phyloP scores from a whole-genome alignment of 2,797 vertebrate genomes.

The Gymnothorax reevesii region DNA sequence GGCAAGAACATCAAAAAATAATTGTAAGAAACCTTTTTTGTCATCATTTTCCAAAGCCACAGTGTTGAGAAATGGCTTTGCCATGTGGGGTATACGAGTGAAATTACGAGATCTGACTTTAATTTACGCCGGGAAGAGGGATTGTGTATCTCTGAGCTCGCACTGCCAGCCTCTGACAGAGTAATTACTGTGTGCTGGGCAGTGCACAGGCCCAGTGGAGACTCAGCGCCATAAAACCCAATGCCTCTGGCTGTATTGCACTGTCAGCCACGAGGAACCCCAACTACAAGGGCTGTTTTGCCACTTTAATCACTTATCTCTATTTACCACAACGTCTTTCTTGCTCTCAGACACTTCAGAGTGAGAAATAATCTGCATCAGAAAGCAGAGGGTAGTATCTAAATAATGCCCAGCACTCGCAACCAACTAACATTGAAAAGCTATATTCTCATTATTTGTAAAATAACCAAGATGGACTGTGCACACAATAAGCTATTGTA shows the following conservation, averaged over 20 bases:
- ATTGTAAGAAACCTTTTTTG: background rate
- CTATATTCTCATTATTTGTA: background rate
- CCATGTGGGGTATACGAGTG: background rate
- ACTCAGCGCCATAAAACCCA: slow-evolving; percentile 6
- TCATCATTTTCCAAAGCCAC: background rate
- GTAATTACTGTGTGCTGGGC: slow-evolving; percentile 25
- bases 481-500: background rate
- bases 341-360: background rate
- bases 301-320: slow-evolving; percentile 17
- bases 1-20: background rate
- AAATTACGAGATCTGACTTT: slow-evolving; percentile 10
- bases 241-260: slow-evolving; percentile 24
- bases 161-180: slow-evolving; percentile 17
- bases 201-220: background rate
- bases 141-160: background rate
- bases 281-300: background rate
- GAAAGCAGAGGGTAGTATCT: background rate
- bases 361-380: slow-evolving; percentile 3
- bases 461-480: background rate
- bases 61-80: background rate
- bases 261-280: background rate
- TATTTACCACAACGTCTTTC: slow-evolving; percentile 26
- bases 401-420: background rate
- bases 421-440: background rate
- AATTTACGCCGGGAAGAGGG: background rate